Percentiles rank a stretch among this genome's conserved stretches.
phyloP scores from a whole-genome alignment of 2,797 vertebrate genomes.

The Aldrovandia affinis region DNA sequence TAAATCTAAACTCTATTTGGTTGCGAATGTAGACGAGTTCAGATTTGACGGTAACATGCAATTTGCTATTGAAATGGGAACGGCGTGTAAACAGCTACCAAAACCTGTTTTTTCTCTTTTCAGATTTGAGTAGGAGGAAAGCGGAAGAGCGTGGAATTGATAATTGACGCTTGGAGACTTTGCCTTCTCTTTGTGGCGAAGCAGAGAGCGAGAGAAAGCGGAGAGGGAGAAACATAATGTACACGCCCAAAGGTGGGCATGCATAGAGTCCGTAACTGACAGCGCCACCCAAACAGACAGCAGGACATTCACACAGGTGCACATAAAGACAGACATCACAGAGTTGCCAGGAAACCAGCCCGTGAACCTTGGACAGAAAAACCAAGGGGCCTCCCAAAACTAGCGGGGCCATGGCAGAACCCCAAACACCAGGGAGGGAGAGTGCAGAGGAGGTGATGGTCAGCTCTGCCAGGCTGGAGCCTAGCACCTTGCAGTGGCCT shows the following conservation, averaged over 20 bases:
- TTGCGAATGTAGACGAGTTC: background rate
- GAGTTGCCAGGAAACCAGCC: background rate
- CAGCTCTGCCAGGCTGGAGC: constrained; percentile 55
- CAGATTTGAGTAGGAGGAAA: constrained; percentile 1
- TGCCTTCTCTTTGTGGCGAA: background rate
- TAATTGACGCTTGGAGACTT: background rate
- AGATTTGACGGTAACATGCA: background rate
- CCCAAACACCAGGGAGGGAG: constrained; percentile 31
- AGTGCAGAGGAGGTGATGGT: background rate
- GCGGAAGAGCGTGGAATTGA: background rate
- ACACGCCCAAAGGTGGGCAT: background rate
- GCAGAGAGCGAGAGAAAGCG: background rate
- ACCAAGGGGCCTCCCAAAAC: background rate
- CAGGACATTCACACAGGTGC: background rate
- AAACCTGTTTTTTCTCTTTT: constrained; percentile 14
- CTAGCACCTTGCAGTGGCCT: constrained; percentile 61
- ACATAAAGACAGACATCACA: background rate
- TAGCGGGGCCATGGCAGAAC: constrained; percentile 33
- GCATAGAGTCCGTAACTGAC: background rate
- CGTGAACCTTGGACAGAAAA: background rate
- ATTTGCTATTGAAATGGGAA: background rate
- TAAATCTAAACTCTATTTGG: background rate
- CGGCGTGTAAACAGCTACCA: background rate
- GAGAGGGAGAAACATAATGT: too few species aligned
- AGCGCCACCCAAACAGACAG: background rate